Conservation (phyloP, 2,113 vertebrate genomes). For the Odontophorus gujanensis region DNA sequence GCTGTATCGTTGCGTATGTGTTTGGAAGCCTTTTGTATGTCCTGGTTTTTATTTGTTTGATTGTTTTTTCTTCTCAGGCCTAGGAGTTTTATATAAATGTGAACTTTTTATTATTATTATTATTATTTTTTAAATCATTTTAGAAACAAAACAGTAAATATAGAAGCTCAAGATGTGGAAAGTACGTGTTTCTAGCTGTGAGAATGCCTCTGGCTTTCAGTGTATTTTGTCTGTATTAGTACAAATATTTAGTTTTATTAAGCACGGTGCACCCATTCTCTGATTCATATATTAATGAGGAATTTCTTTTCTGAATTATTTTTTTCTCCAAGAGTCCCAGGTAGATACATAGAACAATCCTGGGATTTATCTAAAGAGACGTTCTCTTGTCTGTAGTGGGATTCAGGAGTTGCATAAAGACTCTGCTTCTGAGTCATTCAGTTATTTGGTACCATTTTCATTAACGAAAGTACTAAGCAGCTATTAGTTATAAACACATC, state of each 20-base stretch:
- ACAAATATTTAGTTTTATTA: neutral
- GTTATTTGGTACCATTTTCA: neutral
- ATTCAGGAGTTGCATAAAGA: neutral
- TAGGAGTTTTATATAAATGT: neutral
- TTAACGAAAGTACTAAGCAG: neutral
- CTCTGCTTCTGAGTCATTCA: neutral
- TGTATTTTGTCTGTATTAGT: neutral
- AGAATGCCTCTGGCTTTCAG: neutral
- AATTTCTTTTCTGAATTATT: neutral
- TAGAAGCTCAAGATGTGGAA: neutral
- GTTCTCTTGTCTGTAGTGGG: neutral
- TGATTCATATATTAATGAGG: neutral
- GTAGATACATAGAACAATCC: neutral
- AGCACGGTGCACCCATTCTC: neutral
- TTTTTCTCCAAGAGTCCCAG: neutral
- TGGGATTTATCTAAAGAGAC: conserved; percentile 33
- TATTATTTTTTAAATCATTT: neutral
- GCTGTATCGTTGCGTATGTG: neutral
- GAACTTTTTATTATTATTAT: neutral
- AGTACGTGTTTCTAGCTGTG: neutral
- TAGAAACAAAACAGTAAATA: neutral
- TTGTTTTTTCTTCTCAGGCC: neutral
- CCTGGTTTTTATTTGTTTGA: neutral
- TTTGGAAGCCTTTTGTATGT: neutral
- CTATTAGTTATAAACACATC: conserved; percentile 53